These are phyloP conservation scores for Erpornis zantholeuca DNA, from an alignment of 2,113 vertebrate genomes.

Conservation along the genomic window DNA sequence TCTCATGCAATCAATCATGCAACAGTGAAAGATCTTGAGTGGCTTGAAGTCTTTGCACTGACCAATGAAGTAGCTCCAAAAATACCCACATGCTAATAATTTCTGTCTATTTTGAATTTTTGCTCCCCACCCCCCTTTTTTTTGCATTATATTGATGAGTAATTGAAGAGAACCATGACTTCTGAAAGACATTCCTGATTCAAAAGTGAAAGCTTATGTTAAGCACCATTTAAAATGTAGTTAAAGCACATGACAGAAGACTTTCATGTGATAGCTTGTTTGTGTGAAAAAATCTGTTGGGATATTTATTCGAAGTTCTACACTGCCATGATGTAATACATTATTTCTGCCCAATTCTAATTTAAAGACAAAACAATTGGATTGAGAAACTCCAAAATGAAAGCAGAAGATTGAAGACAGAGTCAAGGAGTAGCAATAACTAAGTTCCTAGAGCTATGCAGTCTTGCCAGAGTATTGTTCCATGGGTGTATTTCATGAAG, in stretches of 20 bases:
- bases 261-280: not conserved
- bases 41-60: not conserved
- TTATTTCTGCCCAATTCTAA: not conserved
- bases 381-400: not conserved
- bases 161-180: not conserved
- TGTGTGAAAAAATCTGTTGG: not conserved
- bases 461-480: not conserved
- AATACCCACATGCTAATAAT: not conserved
- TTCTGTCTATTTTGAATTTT: not conserved
- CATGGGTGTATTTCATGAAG: not conserved
- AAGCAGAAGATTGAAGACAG: not conserved
- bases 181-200: not conserved
- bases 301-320: not conserved
- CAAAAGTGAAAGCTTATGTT: not conserved
- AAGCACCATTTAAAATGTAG: not conserved
- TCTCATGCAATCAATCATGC: not conserved
- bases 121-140: not conserved
- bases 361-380: not conserved
- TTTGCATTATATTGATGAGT: not conserved
- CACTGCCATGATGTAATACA: not conserved
- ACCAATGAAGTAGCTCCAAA: not conserved
- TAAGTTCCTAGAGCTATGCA: not conserved
- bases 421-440: not conserved
- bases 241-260: not conserved
- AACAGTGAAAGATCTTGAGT: not conserved